These are phyloP conservation scores for Pomacea maculata DNA, from an alignment of 1,140 invertebrate genomes.

Conservation along the genomic window DNA sequence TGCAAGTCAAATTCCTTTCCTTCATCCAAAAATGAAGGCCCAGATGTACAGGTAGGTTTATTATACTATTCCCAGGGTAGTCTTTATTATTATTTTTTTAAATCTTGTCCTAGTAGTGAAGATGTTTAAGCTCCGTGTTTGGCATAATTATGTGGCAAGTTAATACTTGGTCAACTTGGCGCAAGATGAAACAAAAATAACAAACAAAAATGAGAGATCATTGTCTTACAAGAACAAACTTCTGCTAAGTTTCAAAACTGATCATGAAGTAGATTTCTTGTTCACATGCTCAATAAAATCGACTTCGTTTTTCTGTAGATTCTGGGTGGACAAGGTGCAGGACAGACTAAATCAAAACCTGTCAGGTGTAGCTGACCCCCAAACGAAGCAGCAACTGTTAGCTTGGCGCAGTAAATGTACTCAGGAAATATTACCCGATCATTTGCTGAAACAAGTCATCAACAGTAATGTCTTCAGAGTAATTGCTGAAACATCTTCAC, in stretches of 20 bases:
- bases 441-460: not conserved
- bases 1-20: not conserved
- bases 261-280: no score
- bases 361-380: not conserved
- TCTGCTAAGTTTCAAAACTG: no score
- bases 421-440: not conserved
- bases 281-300: not conserved
- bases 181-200: no score
- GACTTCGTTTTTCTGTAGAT: not conserved
- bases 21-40: not conserved
- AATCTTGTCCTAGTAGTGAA: no score
- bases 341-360: not conserved
- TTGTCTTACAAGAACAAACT: no score
- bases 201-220: no score
- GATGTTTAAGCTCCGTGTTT: no score
- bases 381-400: no score
- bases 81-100: no score
- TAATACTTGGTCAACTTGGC: no score
- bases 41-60: conserved; percentile 1
- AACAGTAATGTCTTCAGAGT: not conserved
- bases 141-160: no score
- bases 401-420: not conserved
- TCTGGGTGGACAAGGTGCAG: not conserved
- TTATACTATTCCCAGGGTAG: no score
- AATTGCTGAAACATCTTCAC: not conserved